phyloP scores from a whole-genome alignment of 2,888 invertebrate species.

The Sisyra nigra region DNA sequence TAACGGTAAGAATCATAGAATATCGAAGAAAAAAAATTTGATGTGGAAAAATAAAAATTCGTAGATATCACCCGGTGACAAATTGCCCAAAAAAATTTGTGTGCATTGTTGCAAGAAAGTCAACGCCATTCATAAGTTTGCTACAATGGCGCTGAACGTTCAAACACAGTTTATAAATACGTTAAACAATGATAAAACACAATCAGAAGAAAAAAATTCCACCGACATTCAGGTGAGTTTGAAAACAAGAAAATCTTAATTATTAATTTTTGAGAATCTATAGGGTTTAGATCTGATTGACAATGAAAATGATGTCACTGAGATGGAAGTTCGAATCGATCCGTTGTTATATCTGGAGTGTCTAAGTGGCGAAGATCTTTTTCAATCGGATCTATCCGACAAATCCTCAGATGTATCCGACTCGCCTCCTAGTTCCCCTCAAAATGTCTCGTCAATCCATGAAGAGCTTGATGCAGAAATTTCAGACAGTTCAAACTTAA shows the following conservation, averaged over 20 bases:
- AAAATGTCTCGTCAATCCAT: background rate
- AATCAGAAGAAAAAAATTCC: no score
- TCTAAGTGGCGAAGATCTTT: slow-evolving; percentile 26
- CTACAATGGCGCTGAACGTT: slow-evolving; percentile 43
- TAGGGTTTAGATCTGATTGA: slow-evolving; percentile 8
- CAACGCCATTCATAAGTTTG: slow-evolving; percentile 49
- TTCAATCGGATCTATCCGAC: background rate
- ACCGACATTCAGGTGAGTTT: no score
- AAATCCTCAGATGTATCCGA: background rate
- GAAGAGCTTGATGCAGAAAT: background rate
- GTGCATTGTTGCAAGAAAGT: slow-evolving; percentile 43
- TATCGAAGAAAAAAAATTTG: no score
- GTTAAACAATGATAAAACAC: slow-evolving; percentile 12
- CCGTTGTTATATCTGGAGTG: slow-evolving; percentile 51
- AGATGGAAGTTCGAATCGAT: slow-evolving; percentile 53
- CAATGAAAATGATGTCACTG: slow-evolving; percentile 24
- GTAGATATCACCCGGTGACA: slow-evolving; percentile 50
- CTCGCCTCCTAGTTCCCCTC: background rate
- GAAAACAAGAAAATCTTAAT: no score
- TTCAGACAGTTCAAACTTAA: background rate
- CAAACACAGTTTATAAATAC: slow-evolving; percentile 38
- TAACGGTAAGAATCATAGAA: slow-evolving; percentile 33
- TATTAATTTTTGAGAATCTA: background rate
- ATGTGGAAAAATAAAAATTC: no score
- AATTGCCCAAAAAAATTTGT: slow-evolving; percentile 52